phyloP scores from a whole-genome alignment of 2,888 invertebrate genomes.

The Clostera curtula region DNA sequence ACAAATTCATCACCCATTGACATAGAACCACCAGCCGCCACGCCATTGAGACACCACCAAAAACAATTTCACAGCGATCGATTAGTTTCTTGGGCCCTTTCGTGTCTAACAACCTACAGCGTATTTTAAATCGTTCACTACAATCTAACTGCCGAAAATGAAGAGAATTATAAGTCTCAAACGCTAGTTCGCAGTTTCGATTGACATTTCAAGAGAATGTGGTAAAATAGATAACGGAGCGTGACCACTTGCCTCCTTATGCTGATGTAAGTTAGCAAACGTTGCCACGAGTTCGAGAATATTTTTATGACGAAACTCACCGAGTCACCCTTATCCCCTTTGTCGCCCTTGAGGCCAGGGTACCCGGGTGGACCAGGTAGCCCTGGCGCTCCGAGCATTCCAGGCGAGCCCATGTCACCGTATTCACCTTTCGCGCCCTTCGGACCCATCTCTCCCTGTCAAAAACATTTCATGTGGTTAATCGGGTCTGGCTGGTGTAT shows the following conservation, averaged over 20 bases:
- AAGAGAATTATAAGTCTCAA: too few relatives aligned
- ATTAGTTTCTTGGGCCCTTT: too few relatives aligned
- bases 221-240: too few relatives aligned
- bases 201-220: too few relatives aligned
- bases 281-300: neutral
- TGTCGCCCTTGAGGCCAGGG: constrained; percentile 92
- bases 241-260: too few relatives aligned
- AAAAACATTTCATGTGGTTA: constrained; percentile 6
- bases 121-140: too few relatives aligned
- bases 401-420: constrained; percentile 94
- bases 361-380: constrained; percentile 88
- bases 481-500: neutral
- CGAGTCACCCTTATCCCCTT: constrained; percentile 95
- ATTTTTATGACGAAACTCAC: constrained; percentile 70
- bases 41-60: constrained; percentile 18
- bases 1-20: constrained; percentile 14
- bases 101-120: too few relatives aligned
- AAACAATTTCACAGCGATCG: too few relatives aligned
- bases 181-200: too few relatives aligned
- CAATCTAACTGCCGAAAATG: too few relatives aligned
- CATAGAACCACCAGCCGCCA: constrained; percentile 24
- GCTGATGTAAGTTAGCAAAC: neutral
- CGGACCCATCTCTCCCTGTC: constrained; percentile 85
- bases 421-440: constrained; percentile 92
- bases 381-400: constrained; percentile 95